Evolutionary conservation across 2,888 invertebrate species (phyloP).

Genomic region (Aleiodes leptofemur): DNA sequence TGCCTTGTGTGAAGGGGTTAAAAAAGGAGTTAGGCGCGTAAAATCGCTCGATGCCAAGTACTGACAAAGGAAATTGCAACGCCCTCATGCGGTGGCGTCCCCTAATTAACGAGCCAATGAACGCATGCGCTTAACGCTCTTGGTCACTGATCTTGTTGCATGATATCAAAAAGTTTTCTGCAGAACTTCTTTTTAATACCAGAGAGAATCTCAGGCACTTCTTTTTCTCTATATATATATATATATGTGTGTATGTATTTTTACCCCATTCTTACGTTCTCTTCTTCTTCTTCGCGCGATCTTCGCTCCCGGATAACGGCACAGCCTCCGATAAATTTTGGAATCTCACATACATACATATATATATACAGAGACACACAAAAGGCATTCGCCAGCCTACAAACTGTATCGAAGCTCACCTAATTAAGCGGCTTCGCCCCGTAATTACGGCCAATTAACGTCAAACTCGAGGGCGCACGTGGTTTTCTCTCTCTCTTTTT

Average conservation of each 20-base stretch:
- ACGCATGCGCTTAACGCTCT: slow-evolving; percentile 64
- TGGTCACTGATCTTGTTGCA: slow-evolving; percentile 66
- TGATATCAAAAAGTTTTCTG: slow-evolving; percentile 62
- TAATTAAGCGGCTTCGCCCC: slow-evolving; percentile 71
- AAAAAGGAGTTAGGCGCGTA: slow-evolving; percentile 39
- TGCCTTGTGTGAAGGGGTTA: not conserved
- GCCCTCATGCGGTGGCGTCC: slow-evolving; percentile 54
- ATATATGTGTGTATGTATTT: slow-evolving; percentile 10
- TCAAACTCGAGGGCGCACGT: slow-evolving; percentile 59
- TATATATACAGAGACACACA: slow-evolving; percentile 44
- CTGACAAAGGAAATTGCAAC: slow-evolving; percentile 55
- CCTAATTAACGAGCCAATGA: slow-evolving; percentile 68
- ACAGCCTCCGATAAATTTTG: slow-evolving; percentile 69
- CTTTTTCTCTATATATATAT: slow-evolving; percentile 25
- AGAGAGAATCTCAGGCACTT: slow-evolving; percentile 52
- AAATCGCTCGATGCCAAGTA: slow-evolving; percentile 49
- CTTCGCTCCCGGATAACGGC: slow-evolving; percentile 50
- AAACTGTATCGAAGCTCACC: slow-evolving; percentile 52
- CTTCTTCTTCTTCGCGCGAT: slow-evolving; percentile 48
- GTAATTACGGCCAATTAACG: slow-evolving; percentile 72
- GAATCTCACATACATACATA: slow-evolving; percentile 55
- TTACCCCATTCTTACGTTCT: slow-evolving; percentile 20
- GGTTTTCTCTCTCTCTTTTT: slow-evolving; percentile 12
- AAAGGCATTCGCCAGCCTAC: slow-evolving; percentile 3
- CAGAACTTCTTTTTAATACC: slow-evolving; percentile 48